A percentile compares a stretch with the other conserved stretches of the same genome.
Evolutionary conservation across 2,888 invertebrate species (phyloP).

Genomic region (Caenorhabditis zanzibari): DNA sequence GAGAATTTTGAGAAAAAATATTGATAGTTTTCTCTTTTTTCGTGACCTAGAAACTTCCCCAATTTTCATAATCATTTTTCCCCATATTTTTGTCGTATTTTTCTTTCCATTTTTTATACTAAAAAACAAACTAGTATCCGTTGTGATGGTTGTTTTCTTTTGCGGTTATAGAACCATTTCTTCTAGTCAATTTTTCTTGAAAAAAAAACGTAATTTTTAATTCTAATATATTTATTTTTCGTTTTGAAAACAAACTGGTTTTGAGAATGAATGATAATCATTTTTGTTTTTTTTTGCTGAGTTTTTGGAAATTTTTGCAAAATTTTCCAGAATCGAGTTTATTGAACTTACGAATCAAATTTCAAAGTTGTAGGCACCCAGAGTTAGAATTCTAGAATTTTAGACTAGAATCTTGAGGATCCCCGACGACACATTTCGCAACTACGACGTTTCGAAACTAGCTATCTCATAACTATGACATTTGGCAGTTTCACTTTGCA

Average conservation of each 20-base stretch:
- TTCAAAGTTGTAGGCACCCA: no score
- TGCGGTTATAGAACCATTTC: constrained; percentile 49
- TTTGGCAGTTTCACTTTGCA: no score
- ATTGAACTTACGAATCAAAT: no score
- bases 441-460: no score
- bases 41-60: not conserved
- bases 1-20: constrained; percentile 1
- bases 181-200: constrained; percentile 2
- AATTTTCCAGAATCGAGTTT: no score
- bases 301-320: no score
- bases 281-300: no score
- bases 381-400: no score
- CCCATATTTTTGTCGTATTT: not conserved
- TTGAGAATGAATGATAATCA: not conserved
- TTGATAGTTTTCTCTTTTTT: not conserved
- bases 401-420: no score
- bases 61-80: not conserved
- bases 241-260: not conserved
- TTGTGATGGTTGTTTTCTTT: constrained; percentile 35
- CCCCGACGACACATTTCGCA: no score
- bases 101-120: not conserved
- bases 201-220: not conserved
- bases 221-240: not conserved
- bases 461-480: no score
- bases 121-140: constrained; percentile 14